These are phyloP conservation scores for Trachurus trachurus DNA, from an alignment of 2,797 vertebrate genomes.

Conservation along the genomic window DNA sequence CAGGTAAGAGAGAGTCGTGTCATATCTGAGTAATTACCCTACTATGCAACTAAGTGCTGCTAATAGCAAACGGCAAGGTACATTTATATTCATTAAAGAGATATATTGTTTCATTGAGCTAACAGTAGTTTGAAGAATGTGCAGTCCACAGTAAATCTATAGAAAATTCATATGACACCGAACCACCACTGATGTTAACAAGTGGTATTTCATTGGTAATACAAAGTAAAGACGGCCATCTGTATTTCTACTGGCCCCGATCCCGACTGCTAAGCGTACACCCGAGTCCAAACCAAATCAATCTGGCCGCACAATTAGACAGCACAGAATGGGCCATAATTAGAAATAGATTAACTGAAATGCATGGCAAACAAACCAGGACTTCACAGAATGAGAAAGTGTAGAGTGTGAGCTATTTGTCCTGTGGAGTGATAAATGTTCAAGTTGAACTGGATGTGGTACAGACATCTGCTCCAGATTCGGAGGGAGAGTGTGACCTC, in stretches of 20 bases:
- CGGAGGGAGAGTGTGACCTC: slow-evolving; percentile 22
- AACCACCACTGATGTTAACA: slow-evolving; percentile 5
- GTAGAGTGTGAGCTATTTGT: neutral
- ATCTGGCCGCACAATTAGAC: slow-evolving; percentile 40
- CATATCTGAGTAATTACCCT: slow-evolving; percentile 19
- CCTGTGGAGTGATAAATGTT: slow-evolving; percentile 9
- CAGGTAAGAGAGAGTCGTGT: slow-evolving; percentile 15
- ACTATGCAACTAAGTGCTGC: slow-evolving; percentile 1
- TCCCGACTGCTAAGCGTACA: slow-evolving; percentile 6
- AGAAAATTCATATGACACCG: neutral
- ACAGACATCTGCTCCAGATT: slow-evolving; percentile 24
- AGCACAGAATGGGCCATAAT: slow-evolving; percentile 37
- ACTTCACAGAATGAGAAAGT: slow-evolving; percentile 2
- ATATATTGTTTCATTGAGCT: neutral
- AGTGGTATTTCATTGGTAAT: neutral
- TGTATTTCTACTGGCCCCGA: slow-evolving; percentile 34
- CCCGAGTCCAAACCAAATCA: slow-evolving; percentile 26
- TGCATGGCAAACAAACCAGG: slow-evolving; percentile 22
- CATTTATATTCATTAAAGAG: slow-evolving; percentile 8
- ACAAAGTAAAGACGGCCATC: slow-evolving; percentile 20
- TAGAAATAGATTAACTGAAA: slow-evolving; percentile 48
- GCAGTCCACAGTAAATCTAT: neutral
- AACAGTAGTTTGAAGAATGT: neutral
- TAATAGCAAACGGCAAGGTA: slow-evolving; percentile 1
- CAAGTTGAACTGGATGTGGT: slow-evolving; percentile 8